Evolutionary conservation across 2,797 vertebrate genomes (phyloP), one percentile per base, ranked within the genome.

Genomic region (Streptopelia turtur): DNA sequence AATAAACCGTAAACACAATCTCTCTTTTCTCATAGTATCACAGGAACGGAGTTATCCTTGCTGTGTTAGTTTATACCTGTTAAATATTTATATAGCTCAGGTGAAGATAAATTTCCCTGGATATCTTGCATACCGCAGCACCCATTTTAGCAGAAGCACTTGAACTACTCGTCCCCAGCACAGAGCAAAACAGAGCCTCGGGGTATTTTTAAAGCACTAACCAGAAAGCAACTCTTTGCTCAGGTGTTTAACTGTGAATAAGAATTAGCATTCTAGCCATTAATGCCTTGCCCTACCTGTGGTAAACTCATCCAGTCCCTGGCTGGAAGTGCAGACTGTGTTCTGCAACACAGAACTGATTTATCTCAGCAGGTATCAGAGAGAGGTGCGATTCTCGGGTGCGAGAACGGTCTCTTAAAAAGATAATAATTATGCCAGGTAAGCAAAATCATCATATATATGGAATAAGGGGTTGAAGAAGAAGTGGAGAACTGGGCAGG

Each of bases 41-140:
- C 53, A 35, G 66, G 66, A 45, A 75, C 47, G 65, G 78, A 92
- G 61, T 55, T 88, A 94, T 16, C 60, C 27, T 15, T 11, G 15
- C 13, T 45, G 5, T 76, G 37, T 85, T 83, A 91, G 37, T n/a
- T 79, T 63, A 85, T 33, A 66, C 25, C 47, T 37, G 70, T 78
- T 28, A 90, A 95, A 91, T 94, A 93, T 96, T 94, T 96, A 92
- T 50, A 86, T 10, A 76, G 52, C 24, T 95, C 63, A 86, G 21
- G 78, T 77, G 59, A 65, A 94, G 92, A 90, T 70, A 69, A 3
- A 87, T 86, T 75, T 80, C 72, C 68, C 25, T 82, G 4, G 50
- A 93, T 31, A 95, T 68, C 35, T 47, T 89, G 71, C 49, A 45
- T 56, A 64, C 59, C 78, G 91, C 53, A 66, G 13, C 45, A 41